A percentile compares a stretch with the other conserved stretches of the same genome.
These are phyloP conservation scores for Poecile montanus DNA, from an alignment of 2,797 vertebrate species.

Conservation along the genomic window DNA sequence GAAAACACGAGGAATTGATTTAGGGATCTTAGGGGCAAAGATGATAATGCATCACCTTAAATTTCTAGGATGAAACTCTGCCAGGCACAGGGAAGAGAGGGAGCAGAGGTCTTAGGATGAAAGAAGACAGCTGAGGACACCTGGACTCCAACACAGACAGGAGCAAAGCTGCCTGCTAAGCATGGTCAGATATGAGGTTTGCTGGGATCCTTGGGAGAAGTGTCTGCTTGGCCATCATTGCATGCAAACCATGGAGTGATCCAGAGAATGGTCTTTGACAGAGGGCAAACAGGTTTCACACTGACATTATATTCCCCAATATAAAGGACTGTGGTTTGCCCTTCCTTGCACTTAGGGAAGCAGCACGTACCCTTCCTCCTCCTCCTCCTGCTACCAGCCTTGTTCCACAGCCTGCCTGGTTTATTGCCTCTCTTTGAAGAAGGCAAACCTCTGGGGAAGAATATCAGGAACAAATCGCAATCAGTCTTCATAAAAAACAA, in stretches of 20 bases:
- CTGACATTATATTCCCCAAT: neutral
- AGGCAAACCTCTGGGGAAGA: neutral
- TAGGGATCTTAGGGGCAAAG: neutral
- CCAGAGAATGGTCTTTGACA: neutral
- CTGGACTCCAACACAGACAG: neutral
- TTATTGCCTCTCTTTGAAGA: neutral
- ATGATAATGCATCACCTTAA: neutral
- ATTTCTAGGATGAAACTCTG: neutral
- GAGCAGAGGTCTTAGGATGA: neutral
- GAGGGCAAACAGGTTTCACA: neutral
- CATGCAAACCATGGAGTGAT: rapidly evolving
- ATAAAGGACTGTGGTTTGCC: neutral
- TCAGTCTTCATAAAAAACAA: neutral
- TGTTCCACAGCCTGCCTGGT: neutral
- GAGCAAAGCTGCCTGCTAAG: neutral
- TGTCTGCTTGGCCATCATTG: neutral
- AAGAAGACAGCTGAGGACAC: neutral
- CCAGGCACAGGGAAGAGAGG: neutral
- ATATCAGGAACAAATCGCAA: neutral
- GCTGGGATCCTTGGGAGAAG: neutral
- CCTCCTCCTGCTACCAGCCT: neutral
- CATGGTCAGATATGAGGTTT: neutral
- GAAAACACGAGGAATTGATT: neutral
- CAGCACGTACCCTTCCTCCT: neutral
- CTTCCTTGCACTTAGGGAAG: neutral